Percentiles rank a stretch among this genome's conserved stretches.
These are phyloP conservation scores for Conus betulinus DNA, from an alignment of 1,140 invertebrate genomes.

Conservation along the genomic window DNA sequence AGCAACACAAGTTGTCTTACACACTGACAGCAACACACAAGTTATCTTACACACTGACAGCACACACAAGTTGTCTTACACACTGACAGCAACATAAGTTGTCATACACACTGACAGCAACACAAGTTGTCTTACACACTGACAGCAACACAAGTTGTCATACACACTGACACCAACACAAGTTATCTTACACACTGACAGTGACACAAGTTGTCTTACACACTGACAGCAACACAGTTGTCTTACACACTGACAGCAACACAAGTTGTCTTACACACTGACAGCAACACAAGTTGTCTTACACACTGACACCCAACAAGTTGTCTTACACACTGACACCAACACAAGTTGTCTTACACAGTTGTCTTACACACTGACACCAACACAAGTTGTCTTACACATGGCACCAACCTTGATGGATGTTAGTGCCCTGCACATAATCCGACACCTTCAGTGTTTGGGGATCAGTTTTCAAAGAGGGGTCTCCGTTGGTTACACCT, in stretches of 20 bases:
- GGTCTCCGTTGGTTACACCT: conserved; percentile 23
- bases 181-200: no score
- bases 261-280: no score
- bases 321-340: not conserved
- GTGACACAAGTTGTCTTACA: no score
- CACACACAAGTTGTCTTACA: not conserved
- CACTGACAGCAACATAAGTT: not conserved
- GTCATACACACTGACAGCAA: not conserved
- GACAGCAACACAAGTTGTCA: no score
- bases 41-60: not conserved
- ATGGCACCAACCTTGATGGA: not conserved
- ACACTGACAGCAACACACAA: no score
- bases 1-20: no score
- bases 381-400: not conserved
- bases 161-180: no score
- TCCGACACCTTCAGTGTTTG: conserved; percentile 31
- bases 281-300: no score
- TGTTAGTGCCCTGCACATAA: conserved; percentile 24
- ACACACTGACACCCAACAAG: not conserved
- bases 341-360: not conserved
- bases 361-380: not conserved
- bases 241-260: no score
- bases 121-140: no score
- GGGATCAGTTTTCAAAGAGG: conserved; percentile 35
- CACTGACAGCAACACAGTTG: no score